phyloP scores from a whole-genome alignment of 1,140 invertebrate species.

The Cydia fagiglandana region DNA sequence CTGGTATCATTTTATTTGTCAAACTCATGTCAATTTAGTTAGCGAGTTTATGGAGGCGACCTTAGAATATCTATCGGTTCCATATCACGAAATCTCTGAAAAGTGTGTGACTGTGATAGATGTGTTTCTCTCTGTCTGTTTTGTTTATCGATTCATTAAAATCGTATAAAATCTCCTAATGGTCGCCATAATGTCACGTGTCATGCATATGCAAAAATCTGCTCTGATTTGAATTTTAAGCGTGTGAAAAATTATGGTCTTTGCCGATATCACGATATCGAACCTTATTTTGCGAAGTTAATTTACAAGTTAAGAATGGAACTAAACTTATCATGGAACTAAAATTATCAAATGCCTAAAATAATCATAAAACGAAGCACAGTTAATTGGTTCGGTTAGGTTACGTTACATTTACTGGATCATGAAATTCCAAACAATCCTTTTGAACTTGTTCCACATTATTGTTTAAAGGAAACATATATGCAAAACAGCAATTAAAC shows the following conservation, averaged over 20 bases:
- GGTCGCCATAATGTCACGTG: background rate
- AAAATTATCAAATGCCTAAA: too few relatives aligned
- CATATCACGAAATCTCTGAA: too few relatives aligned
- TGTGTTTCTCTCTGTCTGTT: background rate
- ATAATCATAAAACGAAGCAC: too few relatives aligned
- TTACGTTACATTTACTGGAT: background rate
- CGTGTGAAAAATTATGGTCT: background rate
- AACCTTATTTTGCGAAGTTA: too few relatives aligned
- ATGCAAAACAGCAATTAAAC: background rate
- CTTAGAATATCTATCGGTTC: too few relatives aligned
- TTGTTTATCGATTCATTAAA: conserved; percentile 24
- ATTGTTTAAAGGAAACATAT: background rate
- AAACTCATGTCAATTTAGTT: too few relatives aligned
- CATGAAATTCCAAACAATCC: background rate
- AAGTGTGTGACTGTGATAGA: background rate
- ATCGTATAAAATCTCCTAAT: conserved; percentile 18
- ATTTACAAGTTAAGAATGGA: too few relatives aligned
- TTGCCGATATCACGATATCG: too few relatives aligned
- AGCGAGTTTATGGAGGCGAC: too few relatives aligned
- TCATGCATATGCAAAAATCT: conserved; percentile 17
- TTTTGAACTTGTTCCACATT: background rate
- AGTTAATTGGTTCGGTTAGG: too few relatives aligned
- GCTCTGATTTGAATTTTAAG: background rate
- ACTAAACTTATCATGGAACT: too few relatives aligned
- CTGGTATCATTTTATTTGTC: too few relatives aligned